Percentiles rank a stretch among this genome's conserved stretches.
Evolutionary conservation across 2,888 invertebrate species (phyloP).

Genomic region (Pomacea canaliculata): DNA sequence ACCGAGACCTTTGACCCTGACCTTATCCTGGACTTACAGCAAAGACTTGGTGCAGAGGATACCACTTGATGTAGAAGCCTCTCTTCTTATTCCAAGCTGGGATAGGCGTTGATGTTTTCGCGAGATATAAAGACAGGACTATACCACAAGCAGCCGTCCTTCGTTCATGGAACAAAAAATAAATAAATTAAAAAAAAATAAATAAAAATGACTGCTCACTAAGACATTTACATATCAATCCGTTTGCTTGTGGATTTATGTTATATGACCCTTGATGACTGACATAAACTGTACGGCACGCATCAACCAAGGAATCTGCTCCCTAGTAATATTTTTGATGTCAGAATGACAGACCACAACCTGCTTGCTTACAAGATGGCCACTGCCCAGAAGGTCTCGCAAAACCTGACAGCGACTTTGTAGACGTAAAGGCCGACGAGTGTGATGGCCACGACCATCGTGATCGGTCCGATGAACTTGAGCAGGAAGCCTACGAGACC

Average conservation of each 20-base stretch:
- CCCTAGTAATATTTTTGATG: too few species aligned
- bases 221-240: too few species aligned
- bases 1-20: too few species aligned
- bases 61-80: slow-evolving; percentile 41
- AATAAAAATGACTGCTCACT: too few species aligned
- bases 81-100: slow-evolving; percentile 43
- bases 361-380: slow-evolving; percentile 73
- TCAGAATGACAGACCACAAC: too few species aligned
- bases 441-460: slow-evolving; percentile 51
- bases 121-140: slow-evolving; percentile 44
- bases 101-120: slow-evolving; percentile 41
- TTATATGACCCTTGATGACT: too few species aligned
- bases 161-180: too few species aligned
- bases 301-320: too few species aligned
- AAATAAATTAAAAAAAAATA: too few species aligned
- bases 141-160: slow-evolving; percentile 45
- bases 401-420: slow-evolving; percentile 46
- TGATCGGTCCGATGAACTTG: slow-evolving; percentile 53
- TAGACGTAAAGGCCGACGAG: slow-evolving; percentile 49
- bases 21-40: slow-evolving; percentile 37
- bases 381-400: slow-evolving; percentile 55
- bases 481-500: slow-evolving; percentile 51
- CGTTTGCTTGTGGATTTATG: too few species aligned
- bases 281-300: too few species aligned
- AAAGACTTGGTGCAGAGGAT: slow-evolving; percentile 49